phyloP scores from a whole-genome alignment of 2,113 vertebrate genomes.

The Saguinus imperator region DNA sequence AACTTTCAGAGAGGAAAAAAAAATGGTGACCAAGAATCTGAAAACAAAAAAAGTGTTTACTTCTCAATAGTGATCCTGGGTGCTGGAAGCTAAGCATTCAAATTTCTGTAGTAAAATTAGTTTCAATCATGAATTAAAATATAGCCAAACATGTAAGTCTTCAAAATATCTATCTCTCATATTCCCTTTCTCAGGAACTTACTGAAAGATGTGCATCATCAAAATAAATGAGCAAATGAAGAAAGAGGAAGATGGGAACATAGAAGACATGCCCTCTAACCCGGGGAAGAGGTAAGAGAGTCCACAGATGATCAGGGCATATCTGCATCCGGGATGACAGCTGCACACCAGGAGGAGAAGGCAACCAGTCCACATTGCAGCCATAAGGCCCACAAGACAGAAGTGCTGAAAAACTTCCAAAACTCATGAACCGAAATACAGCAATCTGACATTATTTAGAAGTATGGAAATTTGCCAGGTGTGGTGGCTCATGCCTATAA shows the following conservation, averaged over 20 bases:
- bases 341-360: neutral
- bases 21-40: neutral
- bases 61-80: neutral
- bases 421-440: neutral
- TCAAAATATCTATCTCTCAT: neutral
- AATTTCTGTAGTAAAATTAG: neutral
- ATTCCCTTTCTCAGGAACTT: neutral
- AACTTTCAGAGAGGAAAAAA: neutral
- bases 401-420: neutral
- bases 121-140: slow-evolving; percentile 21
- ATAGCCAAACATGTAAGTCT: neutral
- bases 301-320: neutral
- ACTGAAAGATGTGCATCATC: neutral
- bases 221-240: neutral
- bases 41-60: neutral
- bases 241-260: neutral
- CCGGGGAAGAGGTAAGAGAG: neutral
- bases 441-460: neutral
- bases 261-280: neutral
- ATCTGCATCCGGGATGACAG: neutral
- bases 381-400: neutral
- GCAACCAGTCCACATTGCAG: neutral
- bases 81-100: neutral
- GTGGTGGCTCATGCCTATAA: no score
- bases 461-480: neutral